These are phyloP conservation scores for Cecidostiba fungosa DNA, from an alignment of 2,888 invertebrate species.

Conservation along the genomic window DNA sequence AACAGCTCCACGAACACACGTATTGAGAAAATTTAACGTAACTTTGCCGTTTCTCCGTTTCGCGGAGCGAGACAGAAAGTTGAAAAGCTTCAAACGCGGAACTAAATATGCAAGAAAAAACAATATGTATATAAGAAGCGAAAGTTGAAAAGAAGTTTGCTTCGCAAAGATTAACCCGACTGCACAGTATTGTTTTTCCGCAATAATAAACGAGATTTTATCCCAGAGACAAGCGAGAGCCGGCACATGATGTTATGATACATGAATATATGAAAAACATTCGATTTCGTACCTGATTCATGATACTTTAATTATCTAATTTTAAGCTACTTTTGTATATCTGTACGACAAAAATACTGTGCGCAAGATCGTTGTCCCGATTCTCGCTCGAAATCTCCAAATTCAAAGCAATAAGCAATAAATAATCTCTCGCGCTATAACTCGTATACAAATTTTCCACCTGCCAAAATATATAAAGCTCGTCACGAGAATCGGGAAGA, in stretches of 20 bases:
- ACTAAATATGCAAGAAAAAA: neutral
- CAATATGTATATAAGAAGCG: neutral
- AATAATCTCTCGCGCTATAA: neutral
- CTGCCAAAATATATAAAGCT: neutral
- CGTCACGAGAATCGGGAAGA: neutral
- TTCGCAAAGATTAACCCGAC: neutral
- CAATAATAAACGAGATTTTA: constrained; percentile 9
- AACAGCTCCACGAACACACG: neutral
- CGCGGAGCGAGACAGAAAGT: neutral
- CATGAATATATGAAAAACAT: neutral
- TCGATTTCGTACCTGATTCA: constrained; percentile 21
- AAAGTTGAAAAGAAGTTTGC: neutral
- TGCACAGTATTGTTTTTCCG: neutral
- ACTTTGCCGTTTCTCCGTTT: neutral
- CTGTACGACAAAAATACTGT: neutral
- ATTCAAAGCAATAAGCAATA: neutral
- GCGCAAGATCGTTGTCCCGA: neutral
- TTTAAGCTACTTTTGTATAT: constrained; percentile 7
- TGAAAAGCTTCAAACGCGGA: neutral
- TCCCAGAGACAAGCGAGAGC: neutral
- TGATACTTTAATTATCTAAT: constrained; percentile 12
- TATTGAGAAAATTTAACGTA: constrained; percentile 15
- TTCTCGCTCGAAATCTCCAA: neutral
- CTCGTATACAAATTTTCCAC: neutral
- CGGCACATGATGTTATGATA: neutral